Conservation (phyloP, 2,888 invertebrate genomes). For the Sarcophaga caerulescens region DNA sequence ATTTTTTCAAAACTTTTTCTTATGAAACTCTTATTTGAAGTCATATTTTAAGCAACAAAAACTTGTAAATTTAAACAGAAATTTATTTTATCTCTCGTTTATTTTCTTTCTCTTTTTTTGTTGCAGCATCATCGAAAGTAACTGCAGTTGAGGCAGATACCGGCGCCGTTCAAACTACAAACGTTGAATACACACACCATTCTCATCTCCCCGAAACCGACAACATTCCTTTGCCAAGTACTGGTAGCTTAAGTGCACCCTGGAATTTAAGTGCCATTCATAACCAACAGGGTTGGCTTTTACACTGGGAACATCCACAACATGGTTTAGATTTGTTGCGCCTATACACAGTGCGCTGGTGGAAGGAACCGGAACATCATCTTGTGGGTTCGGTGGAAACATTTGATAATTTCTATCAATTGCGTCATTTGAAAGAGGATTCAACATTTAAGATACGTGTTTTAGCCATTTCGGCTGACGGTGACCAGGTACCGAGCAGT, state of each 20-base stretch:
- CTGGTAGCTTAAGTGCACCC: conserved; percentile 81
- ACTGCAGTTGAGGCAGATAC: conserved; percentile 70
- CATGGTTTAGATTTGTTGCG: conserved; percentile 83
- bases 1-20: no score
- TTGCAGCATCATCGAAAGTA: conserved; percentile 65
- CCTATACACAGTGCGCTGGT: conserved; percentile 88
- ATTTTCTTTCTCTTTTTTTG: conserved; percentile 23
- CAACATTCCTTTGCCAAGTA: conserved; percentile 47
- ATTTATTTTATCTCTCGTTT: no score
- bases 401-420: conserved; percentile 86
- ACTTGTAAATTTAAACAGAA: not conserved
- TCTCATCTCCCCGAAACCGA: conserved; percentile 14
- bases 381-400: conserved; percentile 87
- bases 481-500: conserved; percentile 85
- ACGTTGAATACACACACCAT: conserved; percentile 40
- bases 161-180: conserved; percentile 82
- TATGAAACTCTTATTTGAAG: not conserved
- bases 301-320: conserved; percentile 88
- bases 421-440: conserved; percentile 88
- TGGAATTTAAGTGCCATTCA: conserved; percentile 87
- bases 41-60: not conserved
- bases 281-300: conserved; percentile 88
- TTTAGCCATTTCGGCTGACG: conserved; percentile 84
- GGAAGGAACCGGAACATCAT: conserved; percentile 84
- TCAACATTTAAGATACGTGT: conserved; percentile 89